Evolutionary conservation across 2,888 invertebrate species (phyloP), one percentile per base, ranked within the genome.

Genomic region (Dendrolimus houi): DNA sequence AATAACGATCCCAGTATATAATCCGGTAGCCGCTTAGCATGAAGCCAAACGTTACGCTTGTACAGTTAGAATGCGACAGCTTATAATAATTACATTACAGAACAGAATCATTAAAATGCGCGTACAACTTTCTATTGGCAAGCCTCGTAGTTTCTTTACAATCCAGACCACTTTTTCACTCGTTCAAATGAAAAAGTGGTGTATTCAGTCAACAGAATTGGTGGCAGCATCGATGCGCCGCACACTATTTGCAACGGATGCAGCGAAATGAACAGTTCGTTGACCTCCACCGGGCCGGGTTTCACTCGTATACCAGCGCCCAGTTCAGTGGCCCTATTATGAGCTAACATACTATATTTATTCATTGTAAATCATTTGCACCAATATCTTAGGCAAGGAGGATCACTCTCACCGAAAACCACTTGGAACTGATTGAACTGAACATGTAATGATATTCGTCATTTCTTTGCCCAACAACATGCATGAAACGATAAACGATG

Each of bases 231-330:
- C 74, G 83, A 83, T 85, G 86, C 82, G 81, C 81, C 73, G 76
- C 81, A 77, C 77, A 83, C 78, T 87, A 87, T 89, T 90, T 87
- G 88, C 90, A 90, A 88, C 87, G 88, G 87, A 89, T 90, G 89
- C 89, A 90, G 90, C 87, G 79, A 90, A 89, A 89, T 87, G 86
- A 85, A 81, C 82, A 85, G 90, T 87, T 88, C 89, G 75, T 80
- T 82, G 87, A 88, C 85, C 89, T 81, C 82, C 75, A 75, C 74
- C 81, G 74, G 77, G 84, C 85, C 83, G 80, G 86, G 89, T 89
- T 90, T 89, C 87, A 88, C 90, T 89, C 80, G 81, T 81, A 81
- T 77, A 87, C 74, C 76, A 83, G 78, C 79, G 83, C 81, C 81
- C 83, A 84, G 85, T 85, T 85, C 85, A 85, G 76, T 83, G 84